These are phyloP conservation scores for Portunus trituberculatus DNA, from an alignment of 1,140 invertebrate genomes.

Conservation along the genomic window DNA sequence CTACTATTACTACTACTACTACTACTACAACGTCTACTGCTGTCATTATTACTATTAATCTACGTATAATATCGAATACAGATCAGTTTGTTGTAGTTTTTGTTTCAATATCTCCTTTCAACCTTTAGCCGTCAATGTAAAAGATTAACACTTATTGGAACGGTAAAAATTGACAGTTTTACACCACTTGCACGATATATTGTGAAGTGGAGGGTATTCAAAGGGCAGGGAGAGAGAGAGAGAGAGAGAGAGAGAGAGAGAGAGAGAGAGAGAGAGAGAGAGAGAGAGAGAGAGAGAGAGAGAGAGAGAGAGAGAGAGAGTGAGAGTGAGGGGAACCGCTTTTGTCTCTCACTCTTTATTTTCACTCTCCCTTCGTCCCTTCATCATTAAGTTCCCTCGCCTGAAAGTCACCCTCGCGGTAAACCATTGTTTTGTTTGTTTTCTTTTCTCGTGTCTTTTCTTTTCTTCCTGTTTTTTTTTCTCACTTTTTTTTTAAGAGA, in stretches of 20 bases:
- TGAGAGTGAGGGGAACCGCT: not conserved
- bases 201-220: not conserved
- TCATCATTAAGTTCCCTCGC: too few relatives aligned
- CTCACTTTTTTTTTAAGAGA: too few relatives aligned
- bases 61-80: not conserved
- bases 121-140: not conserved
- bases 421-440: too few relatives aligned
- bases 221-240: not conserved
- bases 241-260: not conserved
- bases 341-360: too few relatives aligned
- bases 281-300: not conserved
- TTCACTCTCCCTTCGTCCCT: too few relatives aligned
- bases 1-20: too few relatives aligned
- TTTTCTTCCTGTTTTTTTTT: too few relatives aligned
- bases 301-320: not conserved
- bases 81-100: not conserved
- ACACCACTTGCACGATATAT: not conserved
- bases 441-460: too few relatives aligned
- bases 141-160: slow-evolving; percentile 15
- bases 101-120: not conserved
- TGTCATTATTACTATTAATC: not conserved
- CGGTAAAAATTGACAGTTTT: slow-evolving; percentile 14
- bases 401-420: too few relatives aligned
- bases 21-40: not conserved
- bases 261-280: not conserved